Conservation (phyloP, 2,113 vertebrate species). For the Pithys albifrons region DNA sequence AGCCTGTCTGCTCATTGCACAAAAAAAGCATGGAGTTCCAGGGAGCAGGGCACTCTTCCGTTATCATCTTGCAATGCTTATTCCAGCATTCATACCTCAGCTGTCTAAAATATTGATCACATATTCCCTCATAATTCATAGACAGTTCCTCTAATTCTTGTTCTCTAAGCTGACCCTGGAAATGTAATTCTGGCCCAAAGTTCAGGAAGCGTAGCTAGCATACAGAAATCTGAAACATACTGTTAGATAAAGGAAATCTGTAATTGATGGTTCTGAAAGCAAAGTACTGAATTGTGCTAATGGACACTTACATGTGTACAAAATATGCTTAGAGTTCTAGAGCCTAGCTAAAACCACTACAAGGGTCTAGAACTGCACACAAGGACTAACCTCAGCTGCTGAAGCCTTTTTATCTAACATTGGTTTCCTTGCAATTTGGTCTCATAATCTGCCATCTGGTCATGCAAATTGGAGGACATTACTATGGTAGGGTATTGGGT, state of each 20-base stretch:
- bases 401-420: not conserved
- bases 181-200: not conserved
- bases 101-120: not conserved
- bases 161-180: not conserved
- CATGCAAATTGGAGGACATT: not conserved
- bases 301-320: not conserved
- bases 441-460: not conserved
- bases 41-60: not conserved
- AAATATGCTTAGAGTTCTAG: not conserved
- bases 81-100: not conserved
- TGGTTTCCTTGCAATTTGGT: not conserved
- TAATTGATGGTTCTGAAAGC: not conserved
- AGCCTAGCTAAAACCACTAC: too few species aligned
- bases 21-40: not conserved
- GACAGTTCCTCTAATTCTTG: not conserved
- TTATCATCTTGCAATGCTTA: not conserved
- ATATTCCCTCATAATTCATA: not conserved
- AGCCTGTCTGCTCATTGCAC: not conserved
- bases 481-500: accelerated
- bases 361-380: not conserved
- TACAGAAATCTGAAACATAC: not conserved
- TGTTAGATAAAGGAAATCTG: not conserved
- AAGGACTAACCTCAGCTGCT: not conserved
- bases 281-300: not conserved
- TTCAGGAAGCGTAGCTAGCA: not conserved